Evolutionary conservation across 2,888 invertebrate species (phyloP).

Genomic region (Dicranocentrus wangi): DNA sequence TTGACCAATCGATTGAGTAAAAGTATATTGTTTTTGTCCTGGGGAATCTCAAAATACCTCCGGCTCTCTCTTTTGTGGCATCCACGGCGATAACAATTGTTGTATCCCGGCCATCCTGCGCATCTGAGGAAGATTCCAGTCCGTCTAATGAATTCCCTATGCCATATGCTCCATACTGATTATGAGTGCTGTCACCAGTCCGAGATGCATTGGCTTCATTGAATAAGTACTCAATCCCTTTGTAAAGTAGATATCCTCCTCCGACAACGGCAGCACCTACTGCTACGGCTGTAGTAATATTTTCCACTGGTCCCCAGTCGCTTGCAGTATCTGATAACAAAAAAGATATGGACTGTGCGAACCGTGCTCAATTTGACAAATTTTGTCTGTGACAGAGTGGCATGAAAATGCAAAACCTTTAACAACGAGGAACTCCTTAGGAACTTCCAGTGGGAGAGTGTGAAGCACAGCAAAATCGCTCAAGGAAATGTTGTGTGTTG

Average conservation of each 20-base stretch:
- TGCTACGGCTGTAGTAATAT: neutral
- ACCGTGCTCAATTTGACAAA: too few relatives aligned
- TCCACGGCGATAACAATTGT: neutral
- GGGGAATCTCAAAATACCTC: neutral
- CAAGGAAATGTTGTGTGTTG: neutral
- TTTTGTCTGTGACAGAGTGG: too few relatives aligned
- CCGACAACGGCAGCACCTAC: neutral
- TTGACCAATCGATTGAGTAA: slow-evolving; percentile 9
- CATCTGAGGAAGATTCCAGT: neutral
- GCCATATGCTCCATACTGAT: neutral
- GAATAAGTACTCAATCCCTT: too few relatives aligned
- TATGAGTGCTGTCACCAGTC: neutral
- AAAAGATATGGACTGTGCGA: too few relatives aligned
- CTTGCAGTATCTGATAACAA: too few relatives aligned
- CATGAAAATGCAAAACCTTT: too few relatives aligned
- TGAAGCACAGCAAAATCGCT: neutral
- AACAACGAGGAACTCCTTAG: neutral
- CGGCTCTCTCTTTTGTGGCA: neutral
- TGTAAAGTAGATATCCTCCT: too few relatives aligned
- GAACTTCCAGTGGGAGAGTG: neutral
- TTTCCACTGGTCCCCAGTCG: neutral
- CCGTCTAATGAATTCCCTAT: neutral
- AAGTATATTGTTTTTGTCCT: neutral
- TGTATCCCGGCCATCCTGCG: too few relatives aligned
- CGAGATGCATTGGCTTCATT: too few relatives aligned